phyloP scores from a whole-genome alignment of 2,113 vertebrate genomes.

The Pelodiscus sinensis region DNA sequence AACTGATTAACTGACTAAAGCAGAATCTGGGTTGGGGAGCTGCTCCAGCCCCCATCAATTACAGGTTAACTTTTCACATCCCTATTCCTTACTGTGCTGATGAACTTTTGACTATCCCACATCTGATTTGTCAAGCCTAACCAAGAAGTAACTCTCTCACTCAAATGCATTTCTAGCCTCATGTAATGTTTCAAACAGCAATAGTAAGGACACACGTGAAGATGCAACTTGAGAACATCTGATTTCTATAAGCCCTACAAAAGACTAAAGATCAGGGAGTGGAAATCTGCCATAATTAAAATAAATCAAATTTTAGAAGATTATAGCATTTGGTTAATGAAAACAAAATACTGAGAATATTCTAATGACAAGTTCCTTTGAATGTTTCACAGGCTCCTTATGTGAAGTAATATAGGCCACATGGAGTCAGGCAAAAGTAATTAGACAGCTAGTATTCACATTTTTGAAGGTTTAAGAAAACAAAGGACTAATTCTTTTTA shows the following conservation, averaged over 20 bases:
- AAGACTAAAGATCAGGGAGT: background rate
- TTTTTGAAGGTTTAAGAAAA: background rate
- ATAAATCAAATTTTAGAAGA: background rate
- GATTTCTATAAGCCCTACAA: background rate
- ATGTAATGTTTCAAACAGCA: background rate
- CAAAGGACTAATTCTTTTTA: background rate
- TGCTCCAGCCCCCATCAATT: too few relatives aligned
- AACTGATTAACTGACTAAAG: too few relatives aligned
- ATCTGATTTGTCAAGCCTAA: fast-evolving
- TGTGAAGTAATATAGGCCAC: background rate
- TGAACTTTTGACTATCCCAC: fast-evolving
- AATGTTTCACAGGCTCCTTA: conserved; percentile 1
- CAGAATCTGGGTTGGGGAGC: too few relatives aligned
- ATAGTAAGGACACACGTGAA: background rate
- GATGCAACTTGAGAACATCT: background rate
- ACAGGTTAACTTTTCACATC: too few relatives aligned
- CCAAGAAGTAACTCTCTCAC: background rate
- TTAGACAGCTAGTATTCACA: background rate
- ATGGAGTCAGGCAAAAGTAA: background rate
- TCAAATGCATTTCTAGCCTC: background rate
- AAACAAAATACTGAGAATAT: background rate
- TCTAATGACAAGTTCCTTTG: background rate
- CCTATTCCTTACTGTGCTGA: background rate
- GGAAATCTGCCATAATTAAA: background rate
- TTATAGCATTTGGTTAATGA: background rate